Evolutionary conservation across 1,140 invertebrate genomes (phyloP).

Genomic region (Rhynchophorus ferrugineus): DNA sequence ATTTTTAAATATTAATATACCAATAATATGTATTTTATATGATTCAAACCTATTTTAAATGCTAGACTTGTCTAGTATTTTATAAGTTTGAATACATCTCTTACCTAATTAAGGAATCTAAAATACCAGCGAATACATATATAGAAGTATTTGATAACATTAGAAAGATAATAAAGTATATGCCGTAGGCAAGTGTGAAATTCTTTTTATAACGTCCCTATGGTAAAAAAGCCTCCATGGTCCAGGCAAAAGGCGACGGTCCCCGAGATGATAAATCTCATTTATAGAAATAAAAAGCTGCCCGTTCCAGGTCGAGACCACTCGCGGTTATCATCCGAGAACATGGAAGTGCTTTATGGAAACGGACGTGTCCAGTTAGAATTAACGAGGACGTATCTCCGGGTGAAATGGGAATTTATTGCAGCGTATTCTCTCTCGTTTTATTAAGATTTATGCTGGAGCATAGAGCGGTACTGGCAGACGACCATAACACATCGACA

Average conservation of each 20-base stretch:
- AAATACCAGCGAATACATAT: too few species aligned
- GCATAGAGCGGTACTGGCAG: slow-evolving; percentile 11
- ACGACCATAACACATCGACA: too few species aligned
- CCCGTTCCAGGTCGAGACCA: slow-evolving; percentile 12
- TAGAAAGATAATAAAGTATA: neutral
- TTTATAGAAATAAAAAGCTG: slow-evolving; percentile 37
- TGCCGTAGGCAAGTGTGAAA: neutral
- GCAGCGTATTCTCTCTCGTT: slow-evolving; percentile 38
- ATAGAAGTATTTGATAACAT: neutral
- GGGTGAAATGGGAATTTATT: slow-evolving; percentile 42
- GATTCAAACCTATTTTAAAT: too few species aligned
- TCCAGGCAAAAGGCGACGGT: neutral
- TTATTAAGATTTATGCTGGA: slow-evolving; percentile 43
- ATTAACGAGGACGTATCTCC: slow-evolving; percentile 41
- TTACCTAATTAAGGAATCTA: too few species aligned
- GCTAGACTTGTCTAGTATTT: too few species aligned
- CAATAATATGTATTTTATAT: too few species aligned
- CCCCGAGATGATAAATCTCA: slow-evolving; percentile 30
- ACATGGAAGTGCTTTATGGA: slow-evolving; percentile 41
- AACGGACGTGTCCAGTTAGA: slow-evolving; percentile 37
- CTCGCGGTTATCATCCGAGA: slow-evolving; percentile 36
- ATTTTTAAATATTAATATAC: too few species aligned
- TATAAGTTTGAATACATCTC: too few species aligned
- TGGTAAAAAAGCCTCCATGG: neutral
- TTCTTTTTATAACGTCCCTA: neutral